Conservation (phyloP, 2,797 vertebrate genomes). For the Mus caroli region DNA sequence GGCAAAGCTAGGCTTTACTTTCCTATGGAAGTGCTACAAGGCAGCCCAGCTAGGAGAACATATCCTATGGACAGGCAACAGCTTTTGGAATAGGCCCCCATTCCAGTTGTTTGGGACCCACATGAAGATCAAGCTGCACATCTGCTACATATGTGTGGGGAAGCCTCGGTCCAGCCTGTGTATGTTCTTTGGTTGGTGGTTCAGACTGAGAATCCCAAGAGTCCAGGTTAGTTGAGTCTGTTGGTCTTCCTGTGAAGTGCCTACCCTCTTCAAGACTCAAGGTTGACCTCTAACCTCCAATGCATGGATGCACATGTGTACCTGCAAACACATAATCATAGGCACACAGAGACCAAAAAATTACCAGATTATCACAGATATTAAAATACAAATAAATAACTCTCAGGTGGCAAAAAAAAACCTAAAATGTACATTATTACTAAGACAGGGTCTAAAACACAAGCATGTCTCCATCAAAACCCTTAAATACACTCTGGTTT, state of each 20-base stretch:
- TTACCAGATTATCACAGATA: background rate
- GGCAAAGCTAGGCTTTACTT: background rate
- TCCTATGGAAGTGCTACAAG: background rate
- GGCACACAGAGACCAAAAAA: background rate
- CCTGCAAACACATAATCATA: background rate
- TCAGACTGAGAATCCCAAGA: background rate
- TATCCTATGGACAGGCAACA: background rate
- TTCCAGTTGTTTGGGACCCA: background rate
- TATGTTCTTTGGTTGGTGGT: background rate
- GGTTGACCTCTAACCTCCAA: background rate
- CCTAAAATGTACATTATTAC: background rate
- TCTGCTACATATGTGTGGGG: background rate
- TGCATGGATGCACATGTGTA: background rate
- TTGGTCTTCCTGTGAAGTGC: background rate
- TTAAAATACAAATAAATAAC: conserved; percentile 9
- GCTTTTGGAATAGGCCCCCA: background rate
- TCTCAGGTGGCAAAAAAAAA: background rate
- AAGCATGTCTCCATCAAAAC: background rate
- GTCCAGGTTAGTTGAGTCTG: background rate
- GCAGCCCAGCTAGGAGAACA: background rate
- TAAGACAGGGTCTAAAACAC: background rate
- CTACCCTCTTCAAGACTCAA: background rate
- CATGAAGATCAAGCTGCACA: background rate
- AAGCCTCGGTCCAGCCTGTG: background rate
- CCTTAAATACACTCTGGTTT: background rate